These are phyloP conservation scores for Leptopilina boulardi DNA, from an alignment of 1,140 invertebrate genomes.

Conservation along the genomic window DNA sequence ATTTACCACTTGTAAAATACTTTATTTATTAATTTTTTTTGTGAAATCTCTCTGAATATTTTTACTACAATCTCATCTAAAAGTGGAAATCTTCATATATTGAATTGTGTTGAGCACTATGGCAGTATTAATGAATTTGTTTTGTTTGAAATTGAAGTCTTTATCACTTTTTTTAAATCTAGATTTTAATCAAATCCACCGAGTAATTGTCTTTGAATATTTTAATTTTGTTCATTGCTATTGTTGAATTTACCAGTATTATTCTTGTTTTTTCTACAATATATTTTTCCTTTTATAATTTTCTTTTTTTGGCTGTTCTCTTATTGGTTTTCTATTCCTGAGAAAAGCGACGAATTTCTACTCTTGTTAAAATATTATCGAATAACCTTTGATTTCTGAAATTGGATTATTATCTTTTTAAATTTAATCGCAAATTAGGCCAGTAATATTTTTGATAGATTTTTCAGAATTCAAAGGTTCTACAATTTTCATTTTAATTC, in stretches of 20 bases:
- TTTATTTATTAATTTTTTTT: neutral
- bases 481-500: neutral
- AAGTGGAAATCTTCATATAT: constrained; percentile 8
- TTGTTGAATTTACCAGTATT: neutral
- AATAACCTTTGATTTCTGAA: constrained; percentile 18
- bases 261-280: neutral
- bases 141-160: neutral
- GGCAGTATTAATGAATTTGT: neutral
- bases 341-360: constrained; percentile 21
- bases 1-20: neutral
- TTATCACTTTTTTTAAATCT: neutral
- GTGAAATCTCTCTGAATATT: neutral
- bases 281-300: constrained; percentile 9
- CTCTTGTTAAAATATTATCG: neutral
- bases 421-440: neutral
- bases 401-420: neutral
- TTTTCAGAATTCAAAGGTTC: constrained; percentile 5
- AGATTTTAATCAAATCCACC: constrained; percentile 10
- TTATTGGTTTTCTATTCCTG: constrained; percentile 27
- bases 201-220: neutral
- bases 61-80: constrained; percentile 7
- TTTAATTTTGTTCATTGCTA: neutral
- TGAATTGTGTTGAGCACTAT: constrained; percentile 25
- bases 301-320: constrained; percentile 19
- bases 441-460: neutral